Conservation (phyloP, 2,888 invertebrate genomes). For the Hanleya hanleyi region DNA sequence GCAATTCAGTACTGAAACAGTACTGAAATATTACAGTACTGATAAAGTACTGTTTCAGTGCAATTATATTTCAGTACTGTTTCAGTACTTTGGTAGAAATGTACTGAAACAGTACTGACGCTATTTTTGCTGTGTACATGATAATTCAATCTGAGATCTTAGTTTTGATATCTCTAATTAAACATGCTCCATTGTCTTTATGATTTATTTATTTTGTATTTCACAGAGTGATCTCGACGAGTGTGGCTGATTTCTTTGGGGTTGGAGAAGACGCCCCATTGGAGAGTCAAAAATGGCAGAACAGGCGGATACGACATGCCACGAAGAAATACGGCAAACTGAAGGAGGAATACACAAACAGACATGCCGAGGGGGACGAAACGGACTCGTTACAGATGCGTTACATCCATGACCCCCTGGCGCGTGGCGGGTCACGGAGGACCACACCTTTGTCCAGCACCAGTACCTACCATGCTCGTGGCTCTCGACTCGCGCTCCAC, state of each 20-base stretch:
- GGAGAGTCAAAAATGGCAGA: constrained; percentile 80
- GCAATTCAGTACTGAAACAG: too few relatives aligned
- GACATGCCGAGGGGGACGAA: constrained; percentile 44
- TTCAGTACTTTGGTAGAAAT: too few relatives aligned
- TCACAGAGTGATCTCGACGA: constrained; percentile 82
- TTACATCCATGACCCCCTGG: constrained; percentile 57
- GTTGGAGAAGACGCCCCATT: constrained; percentile 85
- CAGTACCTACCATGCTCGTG: constrained; percentile 50
- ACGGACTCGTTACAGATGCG: constrained; percentile 42
- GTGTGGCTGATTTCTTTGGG: constrained; percentile 89
- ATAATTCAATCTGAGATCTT: neutral
- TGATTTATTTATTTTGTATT: constrained; percentile 21
- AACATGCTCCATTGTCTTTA: neutral
- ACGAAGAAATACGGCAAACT: constrained; percentile 52
- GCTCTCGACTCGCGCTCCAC: constrained; percentile 29
- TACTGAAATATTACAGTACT: too few relatives aligned
- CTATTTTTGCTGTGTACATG: too few relatives aligned
- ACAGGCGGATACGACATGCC: constrained; percentile 77
- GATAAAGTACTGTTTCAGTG: too few relatives aligned
- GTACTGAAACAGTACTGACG: too few relatives aligned
- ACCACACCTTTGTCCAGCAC: constrained; percentile 55
- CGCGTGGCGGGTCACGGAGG: constrained; percentile 41
- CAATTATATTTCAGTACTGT: too few relatives aligned
- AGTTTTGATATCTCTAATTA: neutral
- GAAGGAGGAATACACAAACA: constrained; percentile 34